Percentiles rank a stretch among this genome's conserved stretches.
Evolutionary conservation across 2,113 vertebrate genomes (phyloP).

Genomic region (Azemiops feae): DNA sequence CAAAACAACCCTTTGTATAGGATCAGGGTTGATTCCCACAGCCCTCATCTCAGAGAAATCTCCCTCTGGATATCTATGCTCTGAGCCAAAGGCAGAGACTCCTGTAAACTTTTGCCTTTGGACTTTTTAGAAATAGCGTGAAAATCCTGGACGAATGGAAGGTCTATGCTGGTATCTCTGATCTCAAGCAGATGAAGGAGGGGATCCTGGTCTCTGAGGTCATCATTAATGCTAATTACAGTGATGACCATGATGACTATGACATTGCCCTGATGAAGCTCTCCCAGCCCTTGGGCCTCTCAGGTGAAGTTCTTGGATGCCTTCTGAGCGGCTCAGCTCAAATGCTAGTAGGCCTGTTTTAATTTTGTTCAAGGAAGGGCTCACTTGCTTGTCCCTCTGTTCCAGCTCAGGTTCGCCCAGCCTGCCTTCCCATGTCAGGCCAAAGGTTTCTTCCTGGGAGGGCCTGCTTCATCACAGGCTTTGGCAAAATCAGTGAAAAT

Average conservation of each 20-base stretch:
- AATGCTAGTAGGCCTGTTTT: neutral
- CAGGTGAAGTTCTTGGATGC: slow-evolving; percentile 59
- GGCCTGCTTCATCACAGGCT: slow-evolving; percentile 86
- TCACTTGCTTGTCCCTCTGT: neutral
- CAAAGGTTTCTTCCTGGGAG: slow-evolving; percentile 72
- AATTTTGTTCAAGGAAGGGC: neutral
- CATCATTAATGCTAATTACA: slow-evolving; percentile 80
- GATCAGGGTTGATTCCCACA: neutral
- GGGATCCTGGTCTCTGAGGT: slow-evolving; percentile 74
- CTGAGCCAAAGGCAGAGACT: neutral
- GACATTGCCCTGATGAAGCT: slow-evolving; percentile 86
- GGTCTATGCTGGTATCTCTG: slow-evolving; percentile 75
- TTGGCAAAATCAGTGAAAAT: slow-evolving; percentile 76
- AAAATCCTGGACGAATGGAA: slow-evolving; percentile 70
- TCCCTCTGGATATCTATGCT: neutral
- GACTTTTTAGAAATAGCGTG: slow-evolving; percentile 50
- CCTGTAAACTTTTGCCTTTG: neutral
- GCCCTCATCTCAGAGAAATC: neutral
- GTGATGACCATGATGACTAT: slow-evolving; percentile 70
- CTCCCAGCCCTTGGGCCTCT: slow-evolving; percentile 67
- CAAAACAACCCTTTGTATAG: neutral
- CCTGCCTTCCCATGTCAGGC: slow-evolving; percentile 79
- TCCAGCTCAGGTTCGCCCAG: slow-evolving; percentile 80
- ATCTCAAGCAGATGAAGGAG: slow-evolving; percentile 60
- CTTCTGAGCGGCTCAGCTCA: neutral